A percentile compares a stretch with the other conserved stretches of the same genome.
These are phyloP conservation scores for Schizotus pectinicornis DNA, from an alignment of 2,888 invertebrate genomes.

Conservation along the genomic window DNA sequence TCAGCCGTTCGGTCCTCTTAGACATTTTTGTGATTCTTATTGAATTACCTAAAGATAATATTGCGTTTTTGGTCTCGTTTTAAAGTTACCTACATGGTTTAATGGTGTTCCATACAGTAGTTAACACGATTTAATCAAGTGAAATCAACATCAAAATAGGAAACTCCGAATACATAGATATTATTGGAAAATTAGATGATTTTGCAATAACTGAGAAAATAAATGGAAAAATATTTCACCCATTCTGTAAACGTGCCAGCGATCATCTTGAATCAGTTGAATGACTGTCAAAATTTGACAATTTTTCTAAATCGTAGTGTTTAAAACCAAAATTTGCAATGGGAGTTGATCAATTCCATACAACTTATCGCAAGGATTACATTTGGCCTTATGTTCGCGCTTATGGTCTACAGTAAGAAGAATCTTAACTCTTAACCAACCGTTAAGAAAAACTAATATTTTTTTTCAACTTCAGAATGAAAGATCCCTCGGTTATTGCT, in stretches of 20 bases:
- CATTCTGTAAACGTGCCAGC: conserved; percentile 18
- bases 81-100: too few species aligned
- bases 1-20: too few species aligned
- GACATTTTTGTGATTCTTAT: too few species aligned
- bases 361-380: conserved; percentile 69
- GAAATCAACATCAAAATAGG: conserved; percentile 39
- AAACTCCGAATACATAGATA: conserved; percentile 38
- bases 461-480: not conserved
- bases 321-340: conserved; percentile 35
- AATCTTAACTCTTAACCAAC: conserved; percentile 34
- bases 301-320: too few species aligned
- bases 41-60: too few species aligned
- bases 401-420: conserved; percentile 51
- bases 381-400: conserved; percentile 64
- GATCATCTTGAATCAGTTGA: not conserved
- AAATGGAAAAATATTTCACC: conserved; percentile 38
- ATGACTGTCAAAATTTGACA: conserved; percentile 24
- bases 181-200: conserved; percentile 39
- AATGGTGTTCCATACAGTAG: not conserved
- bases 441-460: not conserved
- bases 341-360: conserved; percentile 68
- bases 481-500: too few species aligned
- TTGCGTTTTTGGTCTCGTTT: too few species aligned
- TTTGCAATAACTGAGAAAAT: conserved; percentile 39
- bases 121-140: conserved; percentile 25